Evolutionary conservation across 2,113 vertebrate genomes (phyloP).

Genomic region (Marmota monax): DNA sequence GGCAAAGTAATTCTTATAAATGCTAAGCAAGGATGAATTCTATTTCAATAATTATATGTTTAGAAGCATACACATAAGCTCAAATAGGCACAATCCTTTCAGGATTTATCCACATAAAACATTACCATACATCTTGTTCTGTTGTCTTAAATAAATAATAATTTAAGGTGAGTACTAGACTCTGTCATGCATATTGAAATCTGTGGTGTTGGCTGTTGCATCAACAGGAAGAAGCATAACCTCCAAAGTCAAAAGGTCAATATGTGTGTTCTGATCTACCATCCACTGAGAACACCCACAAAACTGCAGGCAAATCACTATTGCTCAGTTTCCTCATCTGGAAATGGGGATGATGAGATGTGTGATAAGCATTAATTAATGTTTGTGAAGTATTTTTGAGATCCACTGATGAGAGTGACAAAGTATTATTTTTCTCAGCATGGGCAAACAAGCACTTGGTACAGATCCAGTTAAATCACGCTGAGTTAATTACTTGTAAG

Average conservation of each 20-base stretch:
- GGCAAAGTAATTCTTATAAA: not conserved
- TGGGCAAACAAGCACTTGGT: conserved; percentile 69
- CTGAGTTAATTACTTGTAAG: conserved; percentile 74
- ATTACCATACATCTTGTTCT: not conserved
- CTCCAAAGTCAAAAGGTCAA: not conserved
- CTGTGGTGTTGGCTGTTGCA: not conserved
- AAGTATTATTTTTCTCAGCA: conserved; percentile 74
- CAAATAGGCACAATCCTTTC: not conserved
- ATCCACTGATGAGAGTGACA: conserved; percentile 60
- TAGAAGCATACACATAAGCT: not conserved
- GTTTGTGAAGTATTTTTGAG: conserved; percentile 56
- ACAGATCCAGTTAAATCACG: conserved; percentile 56
- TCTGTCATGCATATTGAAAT: not conserved
- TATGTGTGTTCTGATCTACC: not conserved
- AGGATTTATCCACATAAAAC: not conserved
- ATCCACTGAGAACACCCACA: not conserved
- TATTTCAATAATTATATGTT: not conserved
- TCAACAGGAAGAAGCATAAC: not conserved
- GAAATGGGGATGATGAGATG: conserved; percentile 39
- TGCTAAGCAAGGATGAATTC: not conserved
- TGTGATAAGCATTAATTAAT: conserved; percentile 74
- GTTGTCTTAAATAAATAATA: not conserved
- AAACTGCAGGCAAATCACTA: not conserved
- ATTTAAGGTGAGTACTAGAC: not conserved
- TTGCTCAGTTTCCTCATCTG: conserved; percentile 67